Evolutionary conservation across 1,140 invertebrate genomes (phyloP).

Genomic region (Drosophila bifasciata): DNA sequence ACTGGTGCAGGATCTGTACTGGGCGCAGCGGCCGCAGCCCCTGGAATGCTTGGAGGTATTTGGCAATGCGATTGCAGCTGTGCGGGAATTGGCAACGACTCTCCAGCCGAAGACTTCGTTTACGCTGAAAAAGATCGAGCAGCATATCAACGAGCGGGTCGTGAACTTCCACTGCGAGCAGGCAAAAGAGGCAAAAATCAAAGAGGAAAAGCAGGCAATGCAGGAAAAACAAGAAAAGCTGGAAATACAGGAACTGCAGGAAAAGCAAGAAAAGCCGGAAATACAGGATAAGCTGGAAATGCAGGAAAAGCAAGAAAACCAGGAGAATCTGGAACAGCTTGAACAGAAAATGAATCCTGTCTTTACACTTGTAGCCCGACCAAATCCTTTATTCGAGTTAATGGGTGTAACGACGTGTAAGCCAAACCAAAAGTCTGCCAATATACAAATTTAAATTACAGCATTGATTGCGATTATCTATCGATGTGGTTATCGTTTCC

Average conservation of each 20-base stretch:
- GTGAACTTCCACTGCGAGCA: conserved; percentile 60
- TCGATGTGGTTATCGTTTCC: background rate
- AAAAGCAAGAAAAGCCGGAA: no score
- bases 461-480: background rate
- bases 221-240: no score
- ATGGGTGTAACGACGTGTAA: no score
- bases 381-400: no score
- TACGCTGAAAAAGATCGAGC: conserved; percentile 57
- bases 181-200: background rate
- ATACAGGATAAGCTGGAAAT: no score
- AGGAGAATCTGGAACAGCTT: no score
- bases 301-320: no score
- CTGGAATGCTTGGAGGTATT: conserved; percentile 66
- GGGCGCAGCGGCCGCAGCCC: conserved; percentile 5
- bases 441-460: conserved; percentile 36
- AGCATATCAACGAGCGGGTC: conserved; percentile 58
- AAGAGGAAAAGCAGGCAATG: no score
- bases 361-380: no score
- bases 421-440: no score
- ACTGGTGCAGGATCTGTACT: conserved; percentile 55
- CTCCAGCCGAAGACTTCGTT: conserved; percentile 50
- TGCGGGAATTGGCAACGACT: conserved; percentile 51
- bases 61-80: conserved; percentile 56
- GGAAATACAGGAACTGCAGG: no score
- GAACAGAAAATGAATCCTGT: no score